Evolutionary conservation across 2,797 vertebrate genomes (phyloP).

Genomic region (Acipenser ruthenus): DNA sequence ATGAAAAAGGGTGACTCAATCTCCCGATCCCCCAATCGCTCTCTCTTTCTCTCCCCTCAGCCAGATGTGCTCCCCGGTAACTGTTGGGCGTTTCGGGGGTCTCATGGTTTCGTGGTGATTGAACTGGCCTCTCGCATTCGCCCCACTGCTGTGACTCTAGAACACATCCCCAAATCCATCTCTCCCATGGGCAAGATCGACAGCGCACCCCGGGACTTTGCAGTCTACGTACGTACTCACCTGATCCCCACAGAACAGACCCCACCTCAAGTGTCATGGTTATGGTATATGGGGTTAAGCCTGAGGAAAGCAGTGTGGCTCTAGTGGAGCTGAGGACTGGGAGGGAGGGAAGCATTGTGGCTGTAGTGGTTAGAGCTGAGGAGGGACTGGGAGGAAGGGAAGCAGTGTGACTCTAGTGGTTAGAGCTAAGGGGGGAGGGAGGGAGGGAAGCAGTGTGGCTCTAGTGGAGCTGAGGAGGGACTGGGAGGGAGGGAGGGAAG

Average conservation of each 20-base stretch:
- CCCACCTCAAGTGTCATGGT: background rate
- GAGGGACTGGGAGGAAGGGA: background rate
- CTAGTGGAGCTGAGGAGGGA: too few species aligned
- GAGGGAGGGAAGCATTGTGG: background rate
- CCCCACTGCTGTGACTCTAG: slow-evolving; percentile 77
- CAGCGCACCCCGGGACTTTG: slow-evolving; percentile 83
- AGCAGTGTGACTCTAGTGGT: background rate
- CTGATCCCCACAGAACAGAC: too few species aligned
- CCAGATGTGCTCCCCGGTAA: slow-evolving; percentile 82
- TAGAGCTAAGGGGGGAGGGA: too few species aligned
- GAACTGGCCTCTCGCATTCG: slow-evolving; percentile 72
- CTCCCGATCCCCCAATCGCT: too few species aligned
- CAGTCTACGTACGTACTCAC: slow-evolving; percentile 62
- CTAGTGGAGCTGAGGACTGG: background rate
- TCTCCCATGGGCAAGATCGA: slow-evolving; percentile 78
- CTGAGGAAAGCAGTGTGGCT: background rate
- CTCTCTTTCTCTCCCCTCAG: slow-evolving; percentile 22
- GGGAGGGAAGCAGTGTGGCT: too few species aligned
- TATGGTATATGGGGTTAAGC: too few species aligned
- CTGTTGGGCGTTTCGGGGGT: slow-evolving; percentile 89
- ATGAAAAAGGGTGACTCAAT: too few species aligned
- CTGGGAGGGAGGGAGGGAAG: too few species aligned
- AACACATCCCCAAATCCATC: slow-evolving; percentile 78
- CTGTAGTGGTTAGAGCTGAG: accelerated
- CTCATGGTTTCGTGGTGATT: slow-evolving; percentile 80